Evolutionary conservation across 2,113 vertebrate species (phyloP), one percentile per base, ranked within the genome.

Genomic region (Parus major): DNA sequence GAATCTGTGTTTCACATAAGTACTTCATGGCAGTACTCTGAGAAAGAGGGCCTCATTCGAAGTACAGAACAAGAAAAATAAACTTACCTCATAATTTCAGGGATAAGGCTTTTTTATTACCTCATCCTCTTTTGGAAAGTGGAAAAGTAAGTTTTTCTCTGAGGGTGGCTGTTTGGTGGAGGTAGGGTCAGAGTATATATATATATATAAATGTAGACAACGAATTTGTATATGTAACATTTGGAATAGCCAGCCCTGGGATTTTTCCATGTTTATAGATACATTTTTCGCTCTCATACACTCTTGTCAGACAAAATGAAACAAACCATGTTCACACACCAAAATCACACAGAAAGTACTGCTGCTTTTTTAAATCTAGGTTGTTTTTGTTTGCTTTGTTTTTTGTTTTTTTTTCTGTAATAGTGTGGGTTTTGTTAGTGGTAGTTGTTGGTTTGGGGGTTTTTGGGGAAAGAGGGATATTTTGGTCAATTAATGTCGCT

Each of bases 401-500:
- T n/a, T n/a, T n/a, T n/a, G 2, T 21, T 5, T 6, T 5, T 66
- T 66, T 46, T 47, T 23, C 12, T 41, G 22, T 5, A 15, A 53
- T 19, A 23, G 8, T 12, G 14, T 21, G 15, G 9, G 8, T 31
- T 73, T 56, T 52, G 2, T 33, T 59, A 46, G 27, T n/a, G 20
- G 3, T 60, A 10, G 3, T 59, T 59, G 17, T 44, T 68, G 9
- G 8, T 6, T 61, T 70, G 14, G 35, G 4, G 5, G 1, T 21
- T 82, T 83, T n/a, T 36, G 3, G 1, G 1, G 8, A 0, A 33
- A 1, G 3, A 1, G 5, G 4, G 7, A 14, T 50, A 42, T 36
- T 77, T 61, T 71, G 0, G 13, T 63, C 24, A 33, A 75, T 5
- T 42, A 66, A 16, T 82, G 29, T 72, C 0, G 0, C 5, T 65